These are phyloP conservation scores for Geotrupes spiniger DNA, from an alignment of 2,888 invertebrate species.

Conservation along the genomic window DNA sequence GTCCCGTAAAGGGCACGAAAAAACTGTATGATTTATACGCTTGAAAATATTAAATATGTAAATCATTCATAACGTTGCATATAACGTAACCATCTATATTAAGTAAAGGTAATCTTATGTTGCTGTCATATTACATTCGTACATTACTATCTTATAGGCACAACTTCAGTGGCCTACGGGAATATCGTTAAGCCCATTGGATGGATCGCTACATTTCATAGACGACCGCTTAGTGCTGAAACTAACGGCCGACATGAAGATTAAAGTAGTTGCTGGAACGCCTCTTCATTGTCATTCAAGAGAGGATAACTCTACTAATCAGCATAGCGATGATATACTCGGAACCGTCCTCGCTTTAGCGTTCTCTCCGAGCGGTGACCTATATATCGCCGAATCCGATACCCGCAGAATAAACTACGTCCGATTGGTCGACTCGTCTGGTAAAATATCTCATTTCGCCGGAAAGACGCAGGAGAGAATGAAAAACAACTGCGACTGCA, in stretches of 20 bases:
- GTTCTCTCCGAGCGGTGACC: slow-evolving; percentile 86
- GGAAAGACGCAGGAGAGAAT: slow-evolving; percentile 71
- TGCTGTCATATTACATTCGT: too few species aligned
- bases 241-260: slow-evolving; percentile 86
- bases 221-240: slow-evolving; percentile 92
- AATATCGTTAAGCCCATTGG: slow-evolving; percentile 87
- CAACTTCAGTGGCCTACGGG: slow-evolving; percentile 99
- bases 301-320: slow-evolving; percentile 40
- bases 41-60: too few species aligned
- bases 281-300: slow-evolving; percentile 81
- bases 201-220: slow-evolving; percentile 92
- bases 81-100: too few species aligned
- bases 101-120: too few species aligned
- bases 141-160: slow-evolving; percentile 53
- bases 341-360: slow-evolving; percentile 87
- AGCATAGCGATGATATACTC: slow-evolving; percentile 46
- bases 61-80: too few species aligned
- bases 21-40: too few species aligned
- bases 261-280: slow-evolving; percentile 91
- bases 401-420: slow-evolving; percentile 80
- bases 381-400: slow-evolving; percentile 93
- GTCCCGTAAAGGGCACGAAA: too few species aligned
- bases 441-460: slow-evolving; percentile 87
- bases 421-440: slow-evolving; percentile 83
- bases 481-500: slow-evolving; percentile 58